Percentiles rank a stretch among this genome's conserved stretches.
Evolutionary conservation across 2,888 invertebrate genomes (phyloP).

Genomic region (Drosophila tripunctata): DNA sequence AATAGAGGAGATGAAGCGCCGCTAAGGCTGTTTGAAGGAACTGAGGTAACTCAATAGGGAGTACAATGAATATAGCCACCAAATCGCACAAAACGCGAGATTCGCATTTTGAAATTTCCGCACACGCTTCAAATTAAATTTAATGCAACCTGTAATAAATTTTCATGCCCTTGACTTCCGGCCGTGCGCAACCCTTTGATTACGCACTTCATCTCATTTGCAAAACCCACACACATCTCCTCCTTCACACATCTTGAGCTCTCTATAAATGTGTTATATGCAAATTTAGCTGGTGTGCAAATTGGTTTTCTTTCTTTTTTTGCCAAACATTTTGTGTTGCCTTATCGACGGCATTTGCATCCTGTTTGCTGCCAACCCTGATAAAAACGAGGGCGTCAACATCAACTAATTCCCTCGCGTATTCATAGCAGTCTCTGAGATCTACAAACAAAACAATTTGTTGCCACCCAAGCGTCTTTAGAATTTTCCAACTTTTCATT

Average conservation of each 20-base stretch:
- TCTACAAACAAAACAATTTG: conserved; percentile 73
- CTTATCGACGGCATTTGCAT: conserved; percentile 56
- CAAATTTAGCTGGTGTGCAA: conserved; percentile 66
- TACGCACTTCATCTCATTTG: conserved; percentile 25
- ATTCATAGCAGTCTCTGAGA: conserved; percentile 41
- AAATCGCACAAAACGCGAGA: conserved; percentile 5
- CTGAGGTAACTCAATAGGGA: conserved; percentile 32
- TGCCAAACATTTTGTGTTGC: conserved; percentile 41
- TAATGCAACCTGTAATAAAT: conserved; percentile 81
- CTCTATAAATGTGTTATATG: conserved; percentile 52
- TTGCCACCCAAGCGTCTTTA: conserved; percentile 45
- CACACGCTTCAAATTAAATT: conserved; percentile 76
- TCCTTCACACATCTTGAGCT: neutral
- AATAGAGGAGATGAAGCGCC: conserved; percentile 86
- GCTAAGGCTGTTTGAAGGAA: too few relatives aligned
- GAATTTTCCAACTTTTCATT: conserved; percentile 49
- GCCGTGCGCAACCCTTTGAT: conserved; percentile 71
- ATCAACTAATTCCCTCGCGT: conserved; percentile 69
- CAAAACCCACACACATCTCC: conserved; percentile 5
- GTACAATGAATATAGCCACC: neutral
- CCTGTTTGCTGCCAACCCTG: conserved; percentile 46
- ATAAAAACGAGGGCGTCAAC: conserved; percentile 28
- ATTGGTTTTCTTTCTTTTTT: conserved; percentile 56
- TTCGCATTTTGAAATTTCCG: conserved; percentile 50
- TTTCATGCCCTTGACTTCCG: conserved; percentile 68